Conservation (phyloP, 2,113 vertebrate species). For the Acrocephalus arundinaceus region DNA sequence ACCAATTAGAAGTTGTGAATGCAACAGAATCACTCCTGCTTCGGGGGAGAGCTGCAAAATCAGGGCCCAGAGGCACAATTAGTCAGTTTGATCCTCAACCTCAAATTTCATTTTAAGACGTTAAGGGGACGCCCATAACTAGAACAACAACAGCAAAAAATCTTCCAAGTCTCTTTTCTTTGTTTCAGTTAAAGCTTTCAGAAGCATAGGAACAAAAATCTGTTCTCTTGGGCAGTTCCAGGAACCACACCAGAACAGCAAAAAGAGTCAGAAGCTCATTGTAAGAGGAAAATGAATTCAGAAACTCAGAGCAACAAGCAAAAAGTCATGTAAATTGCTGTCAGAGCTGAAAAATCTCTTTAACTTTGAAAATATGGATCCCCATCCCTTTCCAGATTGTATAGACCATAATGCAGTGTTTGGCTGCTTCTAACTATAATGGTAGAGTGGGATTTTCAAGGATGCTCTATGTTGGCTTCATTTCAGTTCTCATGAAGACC, state of each 20-base stretch:
- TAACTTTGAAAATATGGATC: neutral
- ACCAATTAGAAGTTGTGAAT: neutral
- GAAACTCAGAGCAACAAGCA: neutral
- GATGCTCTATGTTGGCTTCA: neutral
- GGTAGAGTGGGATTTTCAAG: neutral
- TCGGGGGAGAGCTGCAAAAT: neutral
- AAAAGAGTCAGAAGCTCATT: neutral
- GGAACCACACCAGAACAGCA: neutral
- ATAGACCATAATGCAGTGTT: neutral
- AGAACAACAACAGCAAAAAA: neutral
- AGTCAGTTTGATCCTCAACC: neutral
- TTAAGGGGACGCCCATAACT: fast-evolving
- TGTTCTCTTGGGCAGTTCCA: neutral
- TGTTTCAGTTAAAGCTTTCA: neutral
- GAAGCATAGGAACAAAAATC: neutral
- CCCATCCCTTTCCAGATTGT: neutral
- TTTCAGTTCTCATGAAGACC: neutral
- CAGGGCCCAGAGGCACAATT: neutral
- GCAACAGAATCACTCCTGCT: neutral
- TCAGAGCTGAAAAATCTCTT: neutral
- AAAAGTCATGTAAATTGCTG: neutral
- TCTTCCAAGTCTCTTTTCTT: neutral
- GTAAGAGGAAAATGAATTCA: neutral
- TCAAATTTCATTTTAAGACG: neutral
- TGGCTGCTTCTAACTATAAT: neutral